Base-by-base conservation (phyloP, 2,113 vertebrate species). In the Solenodon paradoxus region DNA sequence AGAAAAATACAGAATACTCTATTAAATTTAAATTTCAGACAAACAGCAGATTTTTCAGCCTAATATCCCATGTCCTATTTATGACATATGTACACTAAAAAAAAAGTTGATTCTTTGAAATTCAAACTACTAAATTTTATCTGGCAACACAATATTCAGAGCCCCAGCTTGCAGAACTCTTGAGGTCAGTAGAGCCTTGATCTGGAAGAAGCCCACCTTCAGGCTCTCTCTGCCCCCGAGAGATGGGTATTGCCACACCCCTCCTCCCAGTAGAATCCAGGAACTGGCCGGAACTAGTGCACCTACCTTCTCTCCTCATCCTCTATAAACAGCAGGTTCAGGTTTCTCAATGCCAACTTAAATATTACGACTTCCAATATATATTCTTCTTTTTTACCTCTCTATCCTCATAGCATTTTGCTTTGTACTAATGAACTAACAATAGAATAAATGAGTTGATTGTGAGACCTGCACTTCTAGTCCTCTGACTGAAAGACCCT, bases 71-170 rank as follows among this genome's bases (percentile, higher is more conserved):
- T 51, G n/a, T 53, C 24, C 74, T 69, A 85, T 71, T 59, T 90
- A 40, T 92, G 69, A 75, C 32, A 59, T 84, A 1, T 32, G 63
- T 79, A 9, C 78, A 30, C 22, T 51, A 77, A 87, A 61, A 80
- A 82, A 20, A n/a, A 72, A 49, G 35, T 40, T 75, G 71, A 35
- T 84, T 68, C 26, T 90, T 71, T 86, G 81, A 95, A 51, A 95
- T 82, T 88, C 32, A 53, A 69, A 61, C 79, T 49, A 38, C 55
- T 49, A 20, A 24, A 63, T 93, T 69, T 81, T 47, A n/a, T 63
- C 42, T 77, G 69, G 42, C 6, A 38, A n/a, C n/a, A 2, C 45
- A 69, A 5, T 68, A 40, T 20, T 55, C 19, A 85, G 38, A 63
- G 26, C 24, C 16, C 13, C 28, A n/a, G 11, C 71, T 35, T 61